These are phyloP conservation scores for Diorhabda carinulata DNA, from an alignment of 1,140 invertebrate species.

Conservation along the genomic window DNA sequence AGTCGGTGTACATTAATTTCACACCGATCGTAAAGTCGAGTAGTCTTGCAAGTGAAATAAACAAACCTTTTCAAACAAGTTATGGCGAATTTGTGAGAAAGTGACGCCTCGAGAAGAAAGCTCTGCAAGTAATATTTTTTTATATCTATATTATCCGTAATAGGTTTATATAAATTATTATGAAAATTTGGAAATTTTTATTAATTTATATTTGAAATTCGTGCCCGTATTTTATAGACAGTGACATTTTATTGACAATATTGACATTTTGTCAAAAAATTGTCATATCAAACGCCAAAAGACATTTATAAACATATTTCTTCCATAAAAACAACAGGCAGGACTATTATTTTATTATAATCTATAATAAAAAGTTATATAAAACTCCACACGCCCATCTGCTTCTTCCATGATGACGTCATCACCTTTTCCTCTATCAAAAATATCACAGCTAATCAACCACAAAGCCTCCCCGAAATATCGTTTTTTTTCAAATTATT, in stretches of 20 bases:
- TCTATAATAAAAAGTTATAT: constrained; percentile 9
- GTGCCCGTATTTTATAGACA: constrained; percentile 13
- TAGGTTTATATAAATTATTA: background rate
- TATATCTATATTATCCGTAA: background rate
- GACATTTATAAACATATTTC: constrained; percentile 16
- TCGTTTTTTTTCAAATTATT: background rate
- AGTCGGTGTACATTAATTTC: background rate
- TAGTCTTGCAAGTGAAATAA: background rate
- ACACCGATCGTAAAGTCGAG: background rate
- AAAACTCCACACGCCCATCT: constrained; percentile 22
- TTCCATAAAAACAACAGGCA: constrained; percentile 1
- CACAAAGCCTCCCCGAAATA: background rate
- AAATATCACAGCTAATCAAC: constrained; percentile 15
- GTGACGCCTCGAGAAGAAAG: constrained; percentile 4
- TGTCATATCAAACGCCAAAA: constrained; percentile 20
- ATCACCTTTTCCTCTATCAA: constrained; percentile 18
- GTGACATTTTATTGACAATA: constrained; percentile 20
- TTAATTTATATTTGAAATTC: constrained; percentile 16
- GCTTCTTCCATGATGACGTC: constrained; percentile 30
- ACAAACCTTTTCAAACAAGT: constrained; percentile 1
- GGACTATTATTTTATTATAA: constrained; percentile 8
- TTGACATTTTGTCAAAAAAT: constrained; percentile 19
- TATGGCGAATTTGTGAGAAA: constrained; percentile 15
- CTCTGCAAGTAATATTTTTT: constrained; percentile 4
- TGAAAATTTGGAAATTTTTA: background rate